Evolutionary conservation across 1,140 invertebrate species (phyloP).

Genomic region (Drosophila mojavensis): DNA sequence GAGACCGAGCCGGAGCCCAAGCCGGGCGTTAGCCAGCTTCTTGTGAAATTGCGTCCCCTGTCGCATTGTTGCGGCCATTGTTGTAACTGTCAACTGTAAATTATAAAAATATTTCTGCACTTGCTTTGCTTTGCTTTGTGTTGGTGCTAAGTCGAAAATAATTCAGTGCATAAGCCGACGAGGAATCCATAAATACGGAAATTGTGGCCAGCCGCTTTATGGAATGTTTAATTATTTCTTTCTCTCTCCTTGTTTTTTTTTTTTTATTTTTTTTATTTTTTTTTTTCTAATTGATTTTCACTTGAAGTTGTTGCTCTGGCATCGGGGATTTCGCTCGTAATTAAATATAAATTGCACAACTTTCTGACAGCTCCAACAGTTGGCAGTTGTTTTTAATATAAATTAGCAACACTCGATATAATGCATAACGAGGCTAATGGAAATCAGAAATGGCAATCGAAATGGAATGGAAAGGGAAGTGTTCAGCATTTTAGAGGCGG

Average conservation of each 20-base stretch:
- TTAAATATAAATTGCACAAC: slow-evolving; percentile 79
- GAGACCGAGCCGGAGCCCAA: slow-evolving; percentile 4
- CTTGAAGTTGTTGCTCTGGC: slow-evolving; percentile 14
- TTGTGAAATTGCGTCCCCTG: slow-evolving; percentile 11
- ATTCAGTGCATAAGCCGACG: slow-evolving; percentile 49
- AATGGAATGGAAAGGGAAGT: slow-evolving; percentile 11
- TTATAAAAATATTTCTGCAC: slow-evolving; percentile 77
- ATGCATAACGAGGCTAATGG: slow-evolving; percentile 27
- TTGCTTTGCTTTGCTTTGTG: slow-evolving; percentile 29
- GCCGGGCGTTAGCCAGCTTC: slow-evolving; percentile 24
- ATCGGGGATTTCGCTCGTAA: slow-evolving; percentile 43
- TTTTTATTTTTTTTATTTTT: slow-evolving; percentile 37
- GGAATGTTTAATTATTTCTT: slow-evolving; percentile 35
- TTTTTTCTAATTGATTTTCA: slow-evolving; percentile 71
- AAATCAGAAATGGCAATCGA: slow-evolving; percentile 30
- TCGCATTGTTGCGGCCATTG: slow-evolving; percentile 44
- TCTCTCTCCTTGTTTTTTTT: no score
- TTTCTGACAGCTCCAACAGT: slow-evolving; percentile 67
- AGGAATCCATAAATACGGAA: slow-evolving; percentile 23
- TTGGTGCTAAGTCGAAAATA: slow-evolving; percentile 48
- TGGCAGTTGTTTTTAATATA: slow-evolving; percentile 59
- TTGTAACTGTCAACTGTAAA: slow-evolving; percentile 76
- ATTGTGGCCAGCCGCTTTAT: slow-evolving; percentile 67
- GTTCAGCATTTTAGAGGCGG: slow-evolving; percentile 21
- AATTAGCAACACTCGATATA: slow-evolving; percentile 65